These are phyloP conservation scores for Mactromeris polynyma DNA, from an alignment of 2,888 invertebrate genomes.

Conservation along the genomic window DNA sequence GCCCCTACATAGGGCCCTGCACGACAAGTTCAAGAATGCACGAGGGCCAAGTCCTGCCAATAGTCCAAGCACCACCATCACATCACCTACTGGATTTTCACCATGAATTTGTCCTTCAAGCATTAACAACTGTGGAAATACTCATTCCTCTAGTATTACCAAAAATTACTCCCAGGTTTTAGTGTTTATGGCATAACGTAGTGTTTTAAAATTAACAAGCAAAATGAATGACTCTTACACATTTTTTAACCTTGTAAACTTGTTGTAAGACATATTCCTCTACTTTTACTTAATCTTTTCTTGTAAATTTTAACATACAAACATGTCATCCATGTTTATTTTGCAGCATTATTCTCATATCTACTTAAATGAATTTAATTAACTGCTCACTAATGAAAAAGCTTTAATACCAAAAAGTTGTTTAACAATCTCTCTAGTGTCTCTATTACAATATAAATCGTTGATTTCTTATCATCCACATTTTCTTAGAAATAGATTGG, in stretches of 20 bases:
- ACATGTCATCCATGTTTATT: neutral
- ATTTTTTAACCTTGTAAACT: neutral
- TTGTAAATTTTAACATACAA: neutral
- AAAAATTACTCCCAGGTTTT: too few relatives aligned
- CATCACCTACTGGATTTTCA: slow-evolving; percentile 68
- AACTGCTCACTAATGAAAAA: too few relatives aligned
- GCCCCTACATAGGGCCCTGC: slow-evolving; percentile 79
- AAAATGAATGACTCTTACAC: too few relatives aligned
- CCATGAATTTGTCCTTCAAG: slow-evolving; percentile 38
- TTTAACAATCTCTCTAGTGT: too few relatives aligned
- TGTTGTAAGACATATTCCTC: neutral
- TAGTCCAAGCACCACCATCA: slow-evolving; percentile 43
- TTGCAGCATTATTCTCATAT: neutral
- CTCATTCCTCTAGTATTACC: too few relatives aligned
- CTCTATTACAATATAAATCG: too few relatives aligned
- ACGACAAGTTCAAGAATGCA: slow-evolving; percentile 81
- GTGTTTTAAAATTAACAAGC: too few relatives aligned
- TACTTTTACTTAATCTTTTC: neutral
- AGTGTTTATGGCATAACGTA: too few relatives aligned
- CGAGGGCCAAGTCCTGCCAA: slow-evolving; percentile 79
- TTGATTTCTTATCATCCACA: too few relatives aligned
- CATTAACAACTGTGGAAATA: neutral
- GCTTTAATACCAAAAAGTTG: too few relatives aligned
- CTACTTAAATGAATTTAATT: neutral
- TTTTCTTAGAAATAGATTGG: too few relatives aligned